These are phyloP conservation scores for Elanus axillaris DNA, from an alignment of 2,113 vertebrate genomes.

Conservation along the genomic window DNA sequence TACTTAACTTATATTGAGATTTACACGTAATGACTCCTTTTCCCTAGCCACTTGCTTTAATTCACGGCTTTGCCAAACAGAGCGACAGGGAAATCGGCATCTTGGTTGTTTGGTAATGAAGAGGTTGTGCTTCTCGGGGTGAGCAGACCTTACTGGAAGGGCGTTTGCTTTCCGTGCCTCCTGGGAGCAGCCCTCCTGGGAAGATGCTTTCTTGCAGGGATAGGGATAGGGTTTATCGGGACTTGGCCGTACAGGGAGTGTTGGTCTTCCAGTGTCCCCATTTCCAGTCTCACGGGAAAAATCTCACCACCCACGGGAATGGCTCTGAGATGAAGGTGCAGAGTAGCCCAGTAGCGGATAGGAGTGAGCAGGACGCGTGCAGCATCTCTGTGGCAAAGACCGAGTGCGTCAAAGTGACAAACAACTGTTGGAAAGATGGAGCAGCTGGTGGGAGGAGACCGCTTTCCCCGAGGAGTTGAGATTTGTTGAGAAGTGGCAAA, in stretches of 20 bases:
- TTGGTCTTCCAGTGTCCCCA: neutral
- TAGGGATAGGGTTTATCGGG: accelerated
- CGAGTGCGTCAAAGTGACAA: neutral
- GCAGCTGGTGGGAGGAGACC: too few relatives aligned
- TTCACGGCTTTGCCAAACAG: neutral
- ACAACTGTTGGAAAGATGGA: neutral
- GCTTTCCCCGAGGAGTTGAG: accelerated
- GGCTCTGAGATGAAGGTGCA: neutral
- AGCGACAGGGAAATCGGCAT: neutral
- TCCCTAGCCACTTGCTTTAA: neutral
- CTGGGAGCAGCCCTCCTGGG: neutral
- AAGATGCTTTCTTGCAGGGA: neutral
- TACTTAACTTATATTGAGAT: neutral
- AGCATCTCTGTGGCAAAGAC: neutral
- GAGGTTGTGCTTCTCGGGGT: neutral
- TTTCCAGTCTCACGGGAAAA: neutral
- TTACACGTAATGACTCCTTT: neutral
- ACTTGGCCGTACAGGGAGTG: neutral
- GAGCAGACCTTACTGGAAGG: neutral
- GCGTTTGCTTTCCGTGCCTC: neutral
- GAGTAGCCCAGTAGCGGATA: neutral
- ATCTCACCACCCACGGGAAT: neutral
- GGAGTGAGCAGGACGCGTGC: accelerated
- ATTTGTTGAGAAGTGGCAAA: neutral
- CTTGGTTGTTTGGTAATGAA: neutral